phyloP scores from a whole-genome alignment of 2,113 vertebrate species.

The Oxyura jamaicensis region DNA sequence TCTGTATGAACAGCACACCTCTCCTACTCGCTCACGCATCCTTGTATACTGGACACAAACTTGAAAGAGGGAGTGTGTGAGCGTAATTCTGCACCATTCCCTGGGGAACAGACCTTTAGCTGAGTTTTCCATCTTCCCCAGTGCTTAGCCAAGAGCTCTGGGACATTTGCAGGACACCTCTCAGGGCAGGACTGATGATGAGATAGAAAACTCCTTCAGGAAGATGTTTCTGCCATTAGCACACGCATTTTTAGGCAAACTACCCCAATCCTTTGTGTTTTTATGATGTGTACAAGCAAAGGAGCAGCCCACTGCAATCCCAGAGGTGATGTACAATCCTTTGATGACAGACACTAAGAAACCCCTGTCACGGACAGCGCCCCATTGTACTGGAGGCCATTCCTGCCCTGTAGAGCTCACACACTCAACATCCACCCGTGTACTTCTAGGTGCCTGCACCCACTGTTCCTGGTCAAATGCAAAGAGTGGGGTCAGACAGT shows the following conservation, averaged over 20 bases:
- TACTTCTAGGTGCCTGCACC: not conserved
- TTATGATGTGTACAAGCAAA: not conserved
- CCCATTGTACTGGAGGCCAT: not conserved
- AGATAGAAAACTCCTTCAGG: not conserved
- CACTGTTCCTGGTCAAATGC: not conserved
- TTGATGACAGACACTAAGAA: not conserved
- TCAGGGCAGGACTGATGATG: not conserved
- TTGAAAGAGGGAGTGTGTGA: too few relatives aligned
- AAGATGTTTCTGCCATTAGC: not conserved
- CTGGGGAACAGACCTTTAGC: not conserved
- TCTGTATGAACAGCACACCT: not conserved
- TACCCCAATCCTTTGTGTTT: not conserved
- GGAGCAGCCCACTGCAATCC: not conserved
- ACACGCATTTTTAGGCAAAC: not conserved
- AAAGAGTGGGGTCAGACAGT: fast-evolving
- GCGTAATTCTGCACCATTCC: not conserved
- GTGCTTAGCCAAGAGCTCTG: not conserved
- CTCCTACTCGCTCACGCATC: fast-evolving
- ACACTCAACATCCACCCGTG: not conserved
- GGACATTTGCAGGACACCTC: not conserved
- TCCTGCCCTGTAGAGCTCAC: not conserved
- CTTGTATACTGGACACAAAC: fast-evolving
- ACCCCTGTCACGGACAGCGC: fast-evolving
- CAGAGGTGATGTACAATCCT: not conserved
- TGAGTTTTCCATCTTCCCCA: not conserved